phyloP scores from a whole-genome alignment of 2,797 vertebrate genomes.

The Scomberomorus guttatus region DNA sequence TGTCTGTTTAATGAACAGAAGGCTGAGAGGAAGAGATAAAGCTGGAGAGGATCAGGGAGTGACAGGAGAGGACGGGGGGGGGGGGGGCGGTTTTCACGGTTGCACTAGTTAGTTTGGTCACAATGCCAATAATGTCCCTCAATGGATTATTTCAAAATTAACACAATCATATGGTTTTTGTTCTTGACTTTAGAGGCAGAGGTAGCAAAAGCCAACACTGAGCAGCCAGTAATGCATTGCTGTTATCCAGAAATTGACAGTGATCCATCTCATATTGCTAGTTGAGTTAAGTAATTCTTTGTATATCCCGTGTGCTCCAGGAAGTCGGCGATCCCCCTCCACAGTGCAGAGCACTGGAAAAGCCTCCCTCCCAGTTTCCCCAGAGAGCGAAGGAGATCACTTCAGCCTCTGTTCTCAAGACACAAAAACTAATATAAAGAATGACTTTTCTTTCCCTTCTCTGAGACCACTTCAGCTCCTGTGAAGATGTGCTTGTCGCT shows the following conservation, averaged over 20 bases:
- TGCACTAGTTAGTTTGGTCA: conserved; percentile 24
- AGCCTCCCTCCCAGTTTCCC: conserved; percentile 10
- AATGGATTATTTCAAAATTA: conserved; percentile 16
- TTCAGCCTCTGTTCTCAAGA: conserved; percentile 31
- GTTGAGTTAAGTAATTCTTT: conserved; percentile 18
- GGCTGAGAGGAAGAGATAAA: conserved; percentile 71
- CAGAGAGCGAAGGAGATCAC: conserved; percentile 23
- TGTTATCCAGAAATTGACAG: background rate
- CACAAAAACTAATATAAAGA: conserved; percentile 45
- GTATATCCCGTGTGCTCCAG: background rate
- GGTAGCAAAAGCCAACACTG: background rate
- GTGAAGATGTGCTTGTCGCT: conserved; percentile 41
- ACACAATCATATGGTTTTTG: conserved; percentile 1
- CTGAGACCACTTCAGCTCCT: conserved; percentile 49
- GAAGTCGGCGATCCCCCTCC: conserved; percentile 19
- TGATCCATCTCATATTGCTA: background rate
- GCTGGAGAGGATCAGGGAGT: conserved; percentile 38
- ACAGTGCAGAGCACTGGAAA: conserved; percentile 3
- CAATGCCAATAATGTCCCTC: background rate
- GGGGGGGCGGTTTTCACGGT: conserved; percentile 9
- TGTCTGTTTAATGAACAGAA: conserved; percentile 72
- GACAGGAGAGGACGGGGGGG: conserved; percentile 24
- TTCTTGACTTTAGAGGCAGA: background rate
- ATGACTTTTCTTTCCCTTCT: conserved; percentile 13
- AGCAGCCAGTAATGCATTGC: background rate